Conservation (phyloP, 2,797 vertebrate species). For the Rhincodon typus region DNA sequence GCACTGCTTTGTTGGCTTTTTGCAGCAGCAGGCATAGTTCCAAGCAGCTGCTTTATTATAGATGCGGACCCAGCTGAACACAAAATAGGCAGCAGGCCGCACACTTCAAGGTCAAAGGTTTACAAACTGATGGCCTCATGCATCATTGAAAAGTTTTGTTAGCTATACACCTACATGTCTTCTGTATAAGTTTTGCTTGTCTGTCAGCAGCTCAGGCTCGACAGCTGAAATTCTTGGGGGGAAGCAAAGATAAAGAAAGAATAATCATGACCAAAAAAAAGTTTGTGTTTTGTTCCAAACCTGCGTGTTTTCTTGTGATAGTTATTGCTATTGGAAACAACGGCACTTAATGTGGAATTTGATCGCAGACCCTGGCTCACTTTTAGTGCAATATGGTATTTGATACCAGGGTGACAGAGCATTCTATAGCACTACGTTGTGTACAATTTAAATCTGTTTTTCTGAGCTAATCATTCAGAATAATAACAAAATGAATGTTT, state of each 20-base stretch:
- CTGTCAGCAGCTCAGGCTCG: neutral
- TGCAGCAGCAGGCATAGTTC: slow-evolving; percentile 56
- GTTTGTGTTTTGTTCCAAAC: slow-evolving; percentile 10
- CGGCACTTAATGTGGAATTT: neutral
- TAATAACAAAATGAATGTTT: neutral
- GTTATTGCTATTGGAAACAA: neutral
- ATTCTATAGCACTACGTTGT: neutral
- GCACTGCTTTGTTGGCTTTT: slow-evolving; percentile 62
- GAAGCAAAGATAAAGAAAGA: slow-evolving; percentile 10
- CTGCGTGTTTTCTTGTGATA: neutral
- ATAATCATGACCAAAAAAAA: slow-evolving; percentile 16
- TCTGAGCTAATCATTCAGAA: neutral
- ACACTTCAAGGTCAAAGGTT: slow-evolving; percentile 48
- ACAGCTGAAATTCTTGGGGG: slow-evolving; percentile 32
- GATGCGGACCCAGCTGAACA: slow-evolving; percentile 38
- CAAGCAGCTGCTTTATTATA: slow-evolving; percentile 67
- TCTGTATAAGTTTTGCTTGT: slow-evolving; percentile 7
- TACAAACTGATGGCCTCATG: slow-evolving; percentile 32
- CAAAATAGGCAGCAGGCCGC: slow-evolving; percentile 49
- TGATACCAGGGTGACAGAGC: neutral
- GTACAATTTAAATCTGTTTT: neutral
- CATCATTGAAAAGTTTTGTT: slow-evolving; percentile 36
- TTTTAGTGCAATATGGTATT: neutral
- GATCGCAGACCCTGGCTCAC: neutral
- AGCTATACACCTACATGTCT: slow-evolving; percentile 19